Evolutionary conservation across 2,888 invertebrate genomes (phyloP), one percentile per base, ranked within the genome.

Genomic region (Monoplex corrugatus): DNA sequence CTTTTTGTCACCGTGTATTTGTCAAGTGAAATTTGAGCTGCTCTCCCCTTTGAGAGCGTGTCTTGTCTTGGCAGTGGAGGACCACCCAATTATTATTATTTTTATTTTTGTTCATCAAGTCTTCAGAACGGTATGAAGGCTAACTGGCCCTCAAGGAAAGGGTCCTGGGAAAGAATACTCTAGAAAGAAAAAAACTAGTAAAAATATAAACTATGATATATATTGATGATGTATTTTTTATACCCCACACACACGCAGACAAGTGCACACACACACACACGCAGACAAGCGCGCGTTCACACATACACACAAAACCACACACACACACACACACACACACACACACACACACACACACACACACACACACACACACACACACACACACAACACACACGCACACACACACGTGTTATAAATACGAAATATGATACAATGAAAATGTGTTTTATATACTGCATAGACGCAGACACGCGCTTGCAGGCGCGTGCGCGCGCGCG

Each of bases 331-430:
- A 57, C 57, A 57, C 57, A 57, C 57, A 57, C 57, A 57, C 57
- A 57, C 57, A 57, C 57, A 57, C 57, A 57, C 57, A 57, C 57
- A 57, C 57, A 57, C 57, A 57, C 57, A 57, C 57, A 57, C 57
- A 57, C 57, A 57, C 57, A 10, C 57, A 57, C 57, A 57, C 57
- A 57, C 57, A 57, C 57, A 57, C 3, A 57, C 57, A 57, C 57
- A 57, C 57, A 57, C 2, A 57, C 57, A 57, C 57, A 5, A 23
- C 2, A 57, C 10, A 57, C 10, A 57, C 57, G 57, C 57, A 5
- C 57, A 57, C 57, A 57, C 57, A 57, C 57, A 57, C 16, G 57
- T 23, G 16, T 50, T 50, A 50, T 13, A 50, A 50, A 50, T 13
- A 50, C 8, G 19, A 57, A 57, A 57, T 2, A 57, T 5, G 28